These are phyloP conservation scores for Hyles vespertilio DNA, from an alignment of 1,140 invertebrate species.

Conservation along the genomic window DNA sequence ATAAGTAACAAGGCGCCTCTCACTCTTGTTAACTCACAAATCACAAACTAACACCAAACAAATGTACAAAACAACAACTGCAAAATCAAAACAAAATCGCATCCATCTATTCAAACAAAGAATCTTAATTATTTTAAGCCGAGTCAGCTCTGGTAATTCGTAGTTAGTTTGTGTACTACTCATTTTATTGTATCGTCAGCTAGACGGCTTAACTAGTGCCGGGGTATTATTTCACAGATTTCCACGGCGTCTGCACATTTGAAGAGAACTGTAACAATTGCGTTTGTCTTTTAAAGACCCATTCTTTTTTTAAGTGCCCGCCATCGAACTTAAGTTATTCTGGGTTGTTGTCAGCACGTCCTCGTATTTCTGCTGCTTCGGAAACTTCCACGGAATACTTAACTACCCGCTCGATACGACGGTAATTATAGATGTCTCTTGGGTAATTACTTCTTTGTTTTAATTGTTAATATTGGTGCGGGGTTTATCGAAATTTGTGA, in stretches of 20 bases:
- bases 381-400: slow-evolving; percentile 6
- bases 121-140: slow-evolving; percentile 71
- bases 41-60: too few relatives aligned
- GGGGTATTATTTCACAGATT: slow-evolving; percentile 64
- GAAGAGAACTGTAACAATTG: slow-evolving; percentile 40
- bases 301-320: slow-evolving; percentile 52
- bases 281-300: slow-evolving; percentile 40
- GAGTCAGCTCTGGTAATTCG: slow-evolving; percentile 57
- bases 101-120: slow-evolving; percentile 49
- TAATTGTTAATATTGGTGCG: too few relatives aligned
- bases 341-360: slow-evolving; percentile 34
- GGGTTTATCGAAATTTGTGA: too few relatives aligned
- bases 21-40: too few relatives aligned
- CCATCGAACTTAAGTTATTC: slow-evolving; percentile 56
- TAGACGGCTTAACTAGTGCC: slow-evolving; percentile 43
- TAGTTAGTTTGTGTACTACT: slow-evolving; percentile 47
- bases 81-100: slow-evolving; percentile 8
- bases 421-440: too few relatives aligned
- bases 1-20: too few relatives aligned
- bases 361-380: slow-evolving; percentile 23
- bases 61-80: neutral
- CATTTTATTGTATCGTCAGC: slow-evolving; percentile 64
- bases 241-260: slow-evolving; percentile 53
- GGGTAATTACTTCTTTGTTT: too few relatives aligned
- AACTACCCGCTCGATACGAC: too few relatives aligned